A percentile compares a stretch with the other conserved stretches of the same genome.
Evolutionary conservation across 2,797 vertebrate species (phyloP).

Genomic region (Eulemur rubriventer): DNA sequence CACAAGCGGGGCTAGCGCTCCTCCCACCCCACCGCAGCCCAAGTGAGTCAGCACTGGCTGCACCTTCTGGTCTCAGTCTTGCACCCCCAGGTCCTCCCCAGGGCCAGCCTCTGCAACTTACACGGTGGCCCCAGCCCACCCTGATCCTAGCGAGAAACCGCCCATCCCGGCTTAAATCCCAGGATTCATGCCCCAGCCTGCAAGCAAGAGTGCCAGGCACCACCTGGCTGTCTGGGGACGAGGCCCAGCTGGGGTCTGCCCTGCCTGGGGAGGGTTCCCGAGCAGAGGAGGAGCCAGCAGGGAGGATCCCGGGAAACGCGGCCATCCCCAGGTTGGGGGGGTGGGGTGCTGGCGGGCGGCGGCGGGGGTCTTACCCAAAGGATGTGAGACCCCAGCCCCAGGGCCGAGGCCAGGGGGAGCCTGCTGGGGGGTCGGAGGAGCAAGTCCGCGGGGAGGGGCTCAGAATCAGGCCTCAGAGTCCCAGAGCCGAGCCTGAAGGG

Average conservation of each 20-base stretch:
- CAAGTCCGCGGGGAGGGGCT: not conserved
- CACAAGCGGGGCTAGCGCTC: not conserved
- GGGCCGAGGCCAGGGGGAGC: not conserved
- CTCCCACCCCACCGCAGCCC: not conserved
- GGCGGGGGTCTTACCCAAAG: slow-evolving; percentile 37
- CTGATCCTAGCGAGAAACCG: not conserved
- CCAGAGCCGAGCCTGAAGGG: not conserved
- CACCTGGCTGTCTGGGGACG: not conserved
- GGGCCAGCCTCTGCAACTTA: not conserved
- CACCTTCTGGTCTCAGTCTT: not conserved
- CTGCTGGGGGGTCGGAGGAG: not conserved
- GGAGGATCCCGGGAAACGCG: not conserved
- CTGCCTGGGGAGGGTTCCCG: not conserved
- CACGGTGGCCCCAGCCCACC: not conserved
- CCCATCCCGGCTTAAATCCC: not conserved
- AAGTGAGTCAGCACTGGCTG: not conserved
- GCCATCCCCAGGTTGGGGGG: not conserved
- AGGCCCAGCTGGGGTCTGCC: no score
- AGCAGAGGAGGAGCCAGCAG: not conserved
- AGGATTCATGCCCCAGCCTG: not conserved
- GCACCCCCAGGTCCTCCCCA: not conserved
- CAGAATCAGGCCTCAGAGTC: not conserved
- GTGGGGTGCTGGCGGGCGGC: rapidly evolving
- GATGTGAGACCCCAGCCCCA: not conserved
- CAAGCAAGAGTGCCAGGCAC: not conserved